phyloP scores from a whole-genome alignment of 2,888 invertebrate genomes.

The Oligia latruncula region DNA sequence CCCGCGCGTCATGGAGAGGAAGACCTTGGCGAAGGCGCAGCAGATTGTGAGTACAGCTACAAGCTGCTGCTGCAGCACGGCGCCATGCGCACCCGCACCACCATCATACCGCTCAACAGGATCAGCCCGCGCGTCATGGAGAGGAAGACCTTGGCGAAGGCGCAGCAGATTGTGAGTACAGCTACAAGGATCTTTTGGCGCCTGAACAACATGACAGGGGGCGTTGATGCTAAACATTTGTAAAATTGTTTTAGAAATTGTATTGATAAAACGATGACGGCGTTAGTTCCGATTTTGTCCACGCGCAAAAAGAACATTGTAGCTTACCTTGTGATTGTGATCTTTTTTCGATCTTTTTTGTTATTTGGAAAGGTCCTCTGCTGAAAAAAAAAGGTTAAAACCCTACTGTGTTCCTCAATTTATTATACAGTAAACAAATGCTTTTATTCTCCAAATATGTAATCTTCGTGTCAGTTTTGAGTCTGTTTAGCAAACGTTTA shows the following conservation, averaged over 20 bases:
- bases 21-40: no score
- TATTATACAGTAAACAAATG: neutral
- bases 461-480: neutral
- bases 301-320: neutral
- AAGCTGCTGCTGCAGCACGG: no score
- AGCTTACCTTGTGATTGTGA: no score
- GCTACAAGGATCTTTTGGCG: neutral
- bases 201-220: neutral
- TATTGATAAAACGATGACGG: neutral
- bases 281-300: neutral
- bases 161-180: neutral
- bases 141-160: no score
- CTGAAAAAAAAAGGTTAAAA: neutral
- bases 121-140: no score
- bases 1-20: no score
- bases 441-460: neutral
- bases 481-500: neutral
- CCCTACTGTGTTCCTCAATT: no score
- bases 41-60: no score
- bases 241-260: neutral
- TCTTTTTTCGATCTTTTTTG: neutral
- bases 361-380: neutral
- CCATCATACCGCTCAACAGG: no score
- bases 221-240: neutral
- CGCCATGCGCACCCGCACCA: no score